A percentile compares a stretch with the other conserved stretches of the same genome.
phyloP scores from a whole-genome alignment of 2,113 vertebrate species.

The Reinhardtius hippoglossoides region DNA sequence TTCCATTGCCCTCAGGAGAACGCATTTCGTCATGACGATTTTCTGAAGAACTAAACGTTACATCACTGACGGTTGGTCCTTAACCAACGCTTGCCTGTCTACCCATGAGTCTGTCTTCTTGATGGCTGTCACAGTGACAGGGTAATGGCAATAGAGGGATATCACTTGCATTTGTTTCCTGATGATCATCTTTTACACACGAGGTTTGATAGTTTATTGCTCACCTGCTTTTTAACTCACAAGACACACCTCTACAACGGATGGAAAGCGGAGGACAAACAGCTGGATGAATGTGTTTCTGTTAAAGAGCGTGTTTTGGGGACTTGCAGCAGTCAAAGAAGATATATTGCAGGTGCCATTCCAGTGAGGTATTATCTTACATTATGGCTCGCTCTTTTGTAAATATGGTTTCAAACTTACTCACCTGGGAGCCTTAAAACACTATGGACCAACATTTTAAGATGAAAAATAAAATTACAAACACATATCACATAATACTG shows the following conservation, averaged over 20 bases:
- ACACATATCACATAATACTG: neutral
- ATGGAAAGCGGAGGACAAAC: no score
- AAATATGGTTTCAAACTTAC: conserved; percentile 1
- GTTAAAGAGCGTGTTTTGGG: neutral
- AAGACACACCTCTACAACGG: no score
- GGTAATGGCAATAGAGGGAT: no score
- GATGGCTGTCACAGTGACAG: no score
- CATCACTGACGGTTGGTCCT: neutral
- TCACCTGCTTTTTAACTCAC: no score
- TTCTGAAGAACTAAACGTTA: neutral
- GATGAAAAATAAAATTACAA: conserved; percentile 11
- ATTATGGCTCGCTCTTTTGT: neutral
- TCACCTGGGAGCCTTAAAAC: conserved; percentile 27
- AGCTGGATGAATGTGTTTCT: neutral
- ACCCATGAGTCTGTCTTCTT: no score
- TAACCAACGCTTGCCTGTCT: no score
- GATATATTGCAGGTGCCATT: conserved; percentile 20
- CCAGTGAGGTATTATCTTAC: conserved; percentile 8
- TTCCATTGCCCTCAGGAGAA: conserved; percentile 33
- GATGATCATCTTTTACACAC: no score
- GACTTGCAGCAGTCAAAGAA: conserved; percentile 2
- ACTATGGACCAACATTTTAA: conserved; percentile 14
- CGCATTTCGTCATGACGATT: neutral
- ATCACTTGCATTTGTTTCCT: no score
- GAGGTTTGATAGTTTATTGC: no score